Base-by-base conservation (phyloP, 2,113 vertebrate genomes). In the Bagarius yarrelli region DNA sequence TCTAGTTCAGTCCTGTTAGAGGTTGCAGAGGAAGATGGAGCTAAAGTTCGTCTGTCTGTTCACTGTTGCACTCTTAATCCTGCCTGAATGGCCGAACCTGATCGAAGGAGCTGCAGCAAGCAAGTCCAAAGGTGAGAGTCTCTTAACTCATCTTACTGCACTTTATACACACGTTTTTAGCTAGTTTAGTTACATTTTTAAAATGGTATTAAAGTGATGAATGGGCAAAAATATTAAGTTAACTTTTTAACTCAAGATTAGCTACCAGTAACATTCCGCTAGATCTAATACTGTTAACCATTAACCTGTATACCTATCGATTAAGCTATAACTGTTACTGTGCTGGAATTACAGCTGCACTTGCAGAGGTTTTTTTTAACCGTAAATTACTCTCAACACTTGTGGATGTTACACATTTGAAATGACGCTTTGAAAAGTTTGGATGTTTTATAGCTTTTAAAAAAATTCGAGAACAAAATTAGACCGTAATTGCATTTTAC, bases 91-190 rank as follows among this genome's bases (percentile, higher is more conserved):
- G 75, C 73, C 32, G 11, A 70, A 47, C 30, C 16, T 60, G n/a
- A 16, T 50, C 36, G 61, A 55, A 25, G 80, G 77, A 21, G 44
- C 71, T n/a, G n/a, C 81, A 66, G 67, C 67, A 81, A 73, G 3
- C 11, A 86, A 86, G 76, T 78, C 47, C 8, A 85, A 84, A 80
- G 84, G 87, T 87, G 73, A 88, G 84, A 66, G 36, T 1, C 57
- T 25, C 30, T 19, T 19, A 56, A 25, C 6, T 32, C 16, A 27
- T n/a, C 23, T 16, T 15, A 15, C 13, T 67, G 14, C 1, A 44
- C 27, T 23, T 8, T 2, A 23, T 25, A 18, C 32, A 13, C 8
- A 70, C 12, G 8, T 18, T 19, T 52, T 11, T 47, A 8, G 6
- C 13, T 8, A 9, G 2, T 19, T 71, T 11, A 9, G 8, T 3